Base-by-base conservation (phyloP, 2,113 vertebrate genomes). In the Chrysochloris asiatica region DNA sequence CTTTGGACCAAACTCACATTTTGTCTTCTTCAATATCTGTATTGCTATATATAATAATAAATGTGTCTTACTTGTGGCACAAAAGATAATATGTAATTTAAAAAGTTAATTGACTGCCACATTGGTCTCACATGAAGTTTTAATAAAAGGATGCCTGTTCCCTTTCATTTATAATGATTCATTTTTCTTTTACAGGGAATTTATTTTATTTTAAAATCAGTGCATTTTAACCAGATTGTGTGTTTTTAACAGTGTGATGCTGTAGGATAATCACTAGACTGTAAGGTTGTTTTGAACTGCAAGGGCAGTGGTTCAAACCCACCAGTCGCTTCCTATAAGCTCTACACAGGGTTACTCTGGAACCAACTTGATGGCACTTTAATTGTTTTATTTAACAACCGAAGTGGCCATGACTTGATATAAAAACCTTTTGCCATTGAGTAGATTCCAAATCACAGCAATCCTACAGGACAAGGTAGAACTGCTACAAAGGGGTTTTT, bases 81-180 rank as follows among this genome's bases (percentile, higher is more conserved):
- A 47, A 93, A 96, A 96, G 85, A 59, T 14, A n/a, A n/a, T n/a
- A n/a, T n/a, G n/a, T n/a, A n/a, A n/a, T n/a, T n/a, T n/a, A n/a
- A 84, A 88, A 84, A 48, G 72, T n/a, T 30, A 75, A 13, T 48
- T 9, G 36, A 86, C 47, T 81, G 30, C 81, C 50, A 88, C 41
- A 86, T 19, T 83, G 43, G 30, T 21, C 79, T 76, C 67, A 81
- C 19, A 47, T 88, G 21, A 91, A 93, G 93, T 93, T 92, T 78
- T 94, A 76, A 95, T 87, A 97, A 97, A 92, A 45, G 43, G 30
- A 80, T 19, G 94, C 26, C 63, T 96, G 90, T 76, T 91, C 78
- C 83, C 93, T 83, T 92, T 92, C 92, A 77, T 41, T 96, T 86
- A 63, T 1, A 43, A 71, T 91, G 79, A 90, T 91, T 59, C 30